A percentile compares a stretch with the other conserved stretches of the same genome.
Conservation (phyloP, 1,140 invertebrate species). For the Drosophila kurseongensis region DNA sequence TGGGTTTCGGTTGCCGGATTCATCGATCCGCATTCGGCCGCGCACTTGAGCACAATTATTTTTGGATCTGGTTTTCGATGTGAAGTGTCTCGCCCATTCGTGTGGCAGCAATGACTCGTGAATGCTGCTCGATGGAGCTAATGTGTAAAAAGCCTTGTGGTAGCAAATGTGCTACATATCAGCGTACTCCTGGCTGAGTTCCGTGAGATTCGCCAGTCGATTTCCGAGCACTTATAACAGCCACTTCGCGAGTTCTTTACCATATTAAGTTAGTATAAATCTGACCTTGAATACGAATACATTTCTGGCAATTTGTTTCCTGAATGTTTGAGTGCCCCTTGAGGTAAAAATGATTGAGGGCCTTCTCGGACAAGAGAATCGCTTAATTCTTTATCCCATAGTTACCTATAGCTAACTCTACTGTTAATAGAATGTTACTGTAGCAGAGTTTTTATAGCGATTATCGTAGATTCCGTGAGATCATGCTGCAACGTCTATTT, state of each 20-base stretch:
- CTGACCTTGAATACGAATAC: conserved; percentile 58
- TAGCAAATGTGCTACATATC: conserved; percentile 1
- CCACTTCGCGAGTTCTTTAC: conserved; percentile 28
- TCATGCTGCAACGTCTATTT: conserved; percentile 2
- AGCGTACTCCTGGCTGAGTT: background rate
- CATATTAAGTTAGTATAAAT: conserved; percentile 21
- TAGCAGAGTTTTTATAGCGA: background rate
- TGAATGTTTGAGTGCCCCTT: conserved; percentile 46
- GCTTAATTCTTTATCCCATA: background rate
- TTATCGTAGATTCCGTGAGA: background rate
- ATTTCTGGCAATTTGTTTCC: conserved; percentile 43
- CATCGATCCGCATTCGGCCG: conserved; percentile 29
- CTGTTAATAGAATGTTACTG: no score
- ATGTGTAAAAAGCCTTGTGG: background rate
- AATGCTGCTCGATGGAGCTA: conserved; percentile 8
- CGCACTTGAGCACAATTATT: conserved; percentile 64
- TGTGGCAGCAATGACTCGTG: background rate
- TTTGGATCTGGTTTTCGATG: conserved; percentile 59
- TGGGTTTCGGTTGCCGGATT: conserved; percentile 5
- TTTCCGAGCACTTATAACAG: conserved; percentile 1
- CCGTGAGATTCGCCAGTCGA: background rate
- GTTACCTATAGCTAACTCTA: no score
- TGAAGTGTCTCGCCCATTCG: conserved; percentile 44
- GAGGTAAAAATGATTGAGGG: conserved; percentile 20
- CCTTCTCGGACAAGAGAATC: background rate